Percentiles rank a stretch among this genome's conserved stretches.
These are phyloP conservation scores for Alligator sinensis DNA, from an alignment of 2,113 vertebrate genomes.

Conservation along the genomic window DNA sequence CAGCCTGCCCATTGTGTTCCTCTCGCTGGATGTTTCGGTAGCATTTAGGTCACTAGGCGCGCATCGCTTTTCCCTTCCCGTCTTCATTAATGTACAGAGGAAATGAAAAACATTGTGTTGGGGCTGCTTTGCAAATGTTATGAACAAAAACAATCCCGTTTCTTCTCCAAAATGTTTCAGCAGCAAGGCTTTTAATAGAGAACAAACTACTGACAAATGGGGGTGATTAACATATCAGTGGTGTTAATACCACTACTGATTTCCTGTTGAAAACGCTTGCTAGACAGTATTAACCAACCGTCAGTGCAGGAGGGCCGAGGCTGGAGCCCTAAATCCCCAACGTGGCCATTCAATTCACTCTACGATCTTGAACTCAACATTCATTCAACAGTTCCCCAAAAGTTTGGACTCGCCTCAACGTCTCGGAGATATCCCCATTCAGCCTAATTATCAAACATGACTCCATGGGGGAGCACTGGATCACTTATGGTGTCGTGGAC, in stretches of 20 bases:
- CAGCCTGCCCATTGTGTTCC: conserved; percentile 37
- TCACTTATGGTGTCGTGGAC: too few species aligned
- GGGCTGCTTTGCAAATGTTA: background rate
- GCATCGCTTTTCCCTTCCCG: conserved; percentile 8
- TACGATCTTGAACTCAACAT: background rate
- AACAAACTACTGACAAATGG: background rate
- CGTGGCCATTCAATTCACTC: background rate
- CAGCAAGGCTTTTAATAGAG: background rate
- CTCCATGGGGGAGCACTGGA: too few species aligned
- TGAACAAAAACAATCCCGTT: background rate
- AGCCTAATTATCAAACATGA: too few species aligned
- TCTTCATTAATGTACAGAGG: background rate
- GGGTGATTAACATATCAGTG: background rate
- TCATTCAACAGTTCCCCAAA: background rate
- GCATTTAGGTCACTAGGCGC: conserved; percentile 12
- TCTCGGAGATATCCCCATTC: too few species aligned
- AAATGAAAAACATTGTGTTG: background rate
- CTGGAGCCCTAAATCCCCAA: background rate
- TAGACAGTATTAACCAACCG: background rate
- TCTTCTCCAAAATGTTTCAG: accelerated
- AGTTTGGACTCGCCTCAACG: too few species aligned
- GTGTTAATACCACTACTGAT: background rate
- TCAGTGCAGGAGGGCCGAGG: background rate
- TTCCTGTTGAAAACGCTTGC: background rate
- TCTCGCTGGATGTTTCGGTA: background rate